Conservation (phyloP, 2,113 vertebrate species). For the Oncorhynchus clarkii region DNA sequence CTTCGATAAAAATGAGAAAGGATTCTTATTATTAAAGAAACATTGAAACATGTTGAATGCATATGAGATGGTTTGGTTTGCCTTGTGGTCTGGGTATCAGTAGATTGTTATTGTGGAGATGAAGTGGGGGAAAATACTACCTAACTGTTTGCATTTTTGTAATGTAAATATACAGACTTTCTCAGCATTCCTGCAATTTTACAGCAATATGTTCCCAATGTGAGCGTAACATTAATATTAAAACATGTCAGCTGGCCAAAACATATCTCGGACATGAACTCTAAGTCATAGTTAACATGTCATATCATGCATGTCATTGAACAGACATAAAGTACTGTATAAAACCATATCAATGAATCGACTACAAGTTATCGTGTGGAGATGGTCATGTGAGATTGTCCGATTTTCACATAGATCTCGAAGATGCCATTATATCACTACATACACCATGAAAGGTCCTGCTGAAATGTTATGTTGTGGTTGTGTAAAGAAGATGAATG, state of each 20-base stretch:
- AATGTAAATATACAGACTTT: constrained; percentile 71
- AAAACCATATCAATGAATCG: neutral
- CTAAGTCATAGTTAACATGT: constrained; percentile 73
- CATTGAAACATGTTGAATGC: constrained; percentile 65
- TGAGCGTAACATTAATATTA: constrained; percentile 63
- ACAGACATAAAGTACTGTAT: constrained; percentile 71
- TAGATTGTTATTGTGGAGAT: constrained; percentile 69
- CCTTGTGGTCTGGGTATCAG: constrained; percentile 57
- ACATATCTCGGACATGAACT: constrained; percentile 73
- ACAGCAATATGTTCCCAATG: constrained; percentile 70
- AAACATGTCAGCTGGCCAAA: constrained; percentile 69
- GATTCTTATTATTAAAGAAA: constrained; percentile 21
- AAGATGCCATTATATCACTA: constrained; percentile 16
- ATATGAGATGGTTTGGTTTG: constrained; percentile 45
- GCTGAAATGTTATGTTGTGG: constrained; percentile 32
- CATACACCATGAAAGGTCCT: neutral
- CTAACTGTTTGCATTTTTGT: constrained; percentile 72
- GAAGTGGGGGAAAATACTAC: constrained; percentile 72
- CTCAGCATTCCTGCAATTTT: constrained; percentile 70
- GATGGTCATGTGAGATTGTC: constrained; percentile 59
- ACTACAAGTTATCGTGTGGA: constrained; percentile 47
- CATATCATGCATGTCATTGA: constrained; percentile 71
- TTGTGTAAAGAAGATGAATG: constrained; percentile 52
- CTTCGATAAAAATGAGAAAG: neutral
- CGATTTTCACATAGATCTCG: constrained; percentile 61